Conservation (phyloP, 2,888 invertebrate species). For the Caradrina clavipalpis region DNA sequence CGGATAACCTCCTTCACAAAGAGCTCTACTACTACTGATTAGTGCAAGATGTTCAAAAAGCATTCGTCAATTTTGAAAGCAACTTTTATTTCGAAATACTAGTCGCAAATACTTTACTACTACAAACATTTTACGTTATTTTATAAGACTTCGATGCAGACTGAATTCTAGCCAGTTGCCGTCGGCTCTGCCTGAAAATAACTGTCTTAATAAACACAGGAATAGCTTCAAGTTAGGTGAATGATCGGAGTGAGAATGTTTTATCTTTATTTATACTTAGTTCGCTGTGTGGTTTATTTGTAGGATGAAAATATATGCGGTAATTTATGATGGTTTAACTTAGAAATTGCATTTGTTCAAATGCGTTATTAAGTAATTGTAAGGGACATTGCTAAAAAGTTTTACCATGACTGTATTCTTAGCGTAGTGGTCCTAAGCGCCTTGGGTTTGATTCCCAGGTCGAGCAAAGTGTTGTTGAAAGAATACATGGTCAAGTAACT, state of each 20-base stretch:
- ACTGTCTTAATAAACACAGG: conserved; percentile 40
- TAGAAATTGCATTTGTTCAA: background rate
- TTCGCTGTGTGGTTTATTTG: conserved; percentile 23
- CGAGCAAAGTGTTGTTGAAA: too few relatives aligned
- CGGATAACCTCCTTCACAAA: too few relatives aligned
- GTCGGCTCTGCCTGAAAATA: conserved; percentile 47
- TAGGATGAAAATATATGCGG: conserved; percentile 1
- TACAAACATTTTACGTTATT: background rate
- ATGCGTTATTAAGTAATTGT: too few relatives aligned
- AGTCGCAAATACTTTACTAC: background rate
- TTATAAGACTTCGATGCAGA: conserved; percentile 22
- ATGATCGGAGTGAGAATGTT: conserved; percentile 34
- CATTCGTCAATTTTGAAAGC: too few relatives aligned
- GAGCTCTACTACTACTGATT: too few relatives aligned
- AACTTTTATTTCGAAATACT: too few relatives aligned
- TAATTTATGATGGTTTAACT: background rate
- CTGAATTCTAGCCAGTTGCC: conserved; percentile 32
- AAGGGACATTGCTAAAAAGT: too few relatives aligned
- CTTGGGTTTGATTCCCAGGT: too few relatives aligned
- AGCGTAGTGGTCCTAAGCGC: too few relatives aligned
- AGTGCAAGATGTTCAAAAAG: too few relatives aligned
- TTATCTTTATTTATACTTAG: conserved; percentile 36
- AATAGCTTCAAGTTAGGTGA: conserved; percentile 53
- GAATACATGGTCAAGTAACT: too few relatives aligned
- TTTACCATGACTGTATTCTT: too few relatives aligned